Evolutionary conservation across 2,888 invertebrate genomes (phyloP).

Genomic region (Drosophila colorata): DNA sequence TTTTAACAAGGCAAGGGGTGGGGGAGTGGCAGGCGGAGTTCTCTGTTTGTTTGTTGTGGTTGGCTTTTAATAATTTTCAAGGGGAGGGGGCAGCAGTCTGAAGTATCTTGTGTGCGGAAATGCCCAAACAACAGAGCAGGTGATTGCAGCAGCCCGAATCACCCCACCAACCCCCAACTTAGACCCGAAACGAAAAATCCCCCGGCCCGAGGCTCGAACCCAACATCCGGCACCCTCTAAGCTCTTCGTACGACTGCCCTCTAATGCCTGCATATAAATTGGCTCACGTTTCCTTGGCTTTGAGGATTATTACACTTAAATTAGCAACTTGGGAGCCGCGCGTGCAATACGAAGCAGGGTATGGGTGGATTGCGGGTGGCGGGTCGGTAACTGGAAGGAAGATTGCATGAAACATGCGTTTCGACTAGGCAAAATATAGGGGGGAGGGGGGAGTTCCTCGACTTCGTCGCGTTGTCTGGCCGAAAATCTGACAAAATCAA

Average conservation of each 20-base stretch:
- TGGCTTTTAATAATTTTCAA: slow-evolving; percentile 37
- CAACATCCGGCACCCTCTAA: slow-evolving; percentile 1
- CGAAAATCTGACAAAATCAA: slow-evolving; percentile 80
- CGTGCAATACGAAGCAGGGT: slow-evolving; percentile 57
- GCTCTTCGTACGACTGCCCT: slow-evolving; percentile 34
- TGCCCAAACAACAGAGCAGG: slow-evolving; percentile 41
- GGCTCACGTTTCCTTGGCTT: slow-evolving; percentile 81
- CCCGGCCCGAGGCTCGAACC: background rate
- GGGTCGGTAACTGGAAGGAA: slow-evolving; percentile 22
- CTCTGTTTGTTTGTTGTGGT: slow-evolving; percentile 59
- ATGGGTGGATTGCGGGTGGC: background rate
- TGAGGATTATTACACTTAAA: slow-evolving; percentile 82
- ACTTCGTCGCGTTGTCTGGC: slow-evolving; percentile 39
- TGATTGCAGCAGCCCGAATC: slow-evolving; percentile 42
- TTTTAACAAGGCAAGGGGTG: slow-evolving; percentile 51
- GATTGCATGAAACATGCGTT: slow-evolving; percentile 85
- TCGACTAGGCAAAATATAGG: slow-evolving; percentile 47
- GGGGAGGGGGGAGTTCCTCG: slow-evolving; percentile 50
- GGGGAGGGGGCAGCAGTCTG: background rate
- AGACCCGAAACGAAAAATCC: no score
- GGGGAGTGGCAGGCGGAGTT: background rate
- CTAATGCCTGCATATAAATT: slow-evolving; percentile 82
- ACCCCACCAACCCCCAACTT: background rate
- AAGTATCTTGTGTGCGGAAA: slow-evolving; percentile 42
- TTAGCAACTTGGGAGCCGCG: slow-evolving; percentile 83